Percentiles rank a stretch among this genome's conserved stretches.
phyloP scores from a whole-genome alignment of 2,113 vertebrate genomes.

The Morphnarchus princeps region DNA sequence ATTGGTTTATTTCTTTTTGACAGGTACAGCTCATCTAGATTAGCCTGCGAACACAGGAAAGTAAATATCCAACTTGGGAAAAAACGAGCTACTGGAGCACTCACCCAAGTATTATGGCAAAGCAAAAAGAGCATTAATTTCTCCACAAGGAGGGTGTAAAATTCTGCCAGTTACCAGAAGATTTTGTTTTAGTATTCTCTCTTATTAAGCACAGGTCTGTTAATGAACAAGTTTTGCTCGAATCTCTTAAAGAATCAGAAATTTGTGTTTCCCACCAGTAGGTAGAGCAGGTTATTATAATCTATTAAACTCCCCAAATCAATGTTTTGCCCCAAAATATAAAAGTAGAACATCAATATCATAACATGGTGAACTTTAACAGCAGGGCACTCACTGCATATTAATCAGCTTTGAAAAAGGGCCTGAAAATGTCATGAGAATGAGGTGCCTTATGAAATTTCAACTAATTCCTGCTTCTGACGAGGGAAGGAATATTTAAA shows the following conservation, averaged over 20 bases:
- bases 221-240: background rate
- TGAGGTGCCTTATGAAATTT: background rate
- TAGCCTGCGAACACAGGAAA: background rate
- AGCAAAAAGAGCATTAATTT: background rate
- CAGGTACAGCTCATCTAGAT: background rate
- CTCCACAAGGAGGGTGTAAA: background rate
- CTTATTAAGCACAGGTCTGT: background rate
- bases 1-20: background rate
- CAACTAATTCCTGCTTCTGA: background rate
- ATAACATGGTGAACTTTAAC: background rate
- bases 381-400: background rate
- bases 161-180: background rate
- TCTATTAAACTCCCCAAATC: background rate
- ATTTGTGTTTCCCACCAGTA: background rate
- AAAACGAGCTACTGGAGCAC: background rate
- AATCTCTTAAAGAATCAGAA: background rate
- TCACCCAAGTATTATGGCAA: background rate
- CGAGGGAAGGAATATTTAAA: background rate
- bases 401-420: conserved; percentile 5
- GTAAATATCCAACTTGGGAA: background rate
- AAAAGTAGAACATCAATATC: background rate
- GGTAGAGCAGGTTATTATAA: background rate
- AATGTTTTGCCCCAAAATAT: background rate
- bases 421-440: background rate
- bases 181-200: background rate